Base-by-base conservation (phyloP, 2,113 vertebrate species). In the Myiozetetes cayanensis region DNA sequence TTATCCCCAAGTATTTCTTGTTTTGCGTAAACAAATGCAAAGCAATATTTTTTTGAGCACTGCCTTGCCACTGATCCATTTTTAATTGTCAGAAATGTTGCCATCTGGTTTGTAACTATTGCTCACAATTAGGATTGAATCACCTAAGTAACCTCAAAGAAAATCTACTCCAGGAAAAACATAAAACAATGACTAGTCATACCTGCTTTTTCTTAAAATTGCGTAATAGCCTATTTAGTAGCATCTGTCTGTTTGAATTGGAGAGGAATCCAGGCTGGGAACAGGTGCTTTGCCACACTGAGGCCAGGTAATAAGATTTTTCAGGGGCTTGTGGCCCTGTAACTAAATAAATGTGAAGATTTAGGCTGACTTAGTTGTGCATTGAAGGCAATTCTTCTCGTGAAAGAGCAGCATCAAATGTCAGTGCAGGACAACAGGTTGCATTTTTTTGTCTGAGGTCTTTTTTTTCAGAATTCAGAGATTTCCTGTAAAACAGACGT, bases 361-460 rank as follows among this genome's bases (percentile, higher is more conserved):
- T 62, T 12, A 33, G 46, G 65, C 31, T 56, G 23, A 1, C 10
- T 41, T 6, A 25, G 17, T 3, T 50, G 17, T 2, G 6, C 8
- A 1, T 3, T 50, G 31, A 4, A 73, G 43, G 6, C 22, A 14
- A 1, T 3, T 24, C 43, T 19, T 37, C 58, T 27, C 1, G 0
- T 14, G 47, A 9, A 17, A 2, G 1, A 4, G 41, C 28, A 58
- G 52, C 10, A 9, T 0, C 4, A 1, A 2, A 2, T 8, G 27
- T 39, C 31, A 5, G 28, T 77, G 76, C 61, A 44, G 76, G 61
- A 21, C 30, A 61, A 1, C 44, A 4, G 2, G 0, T 3, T 9
- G 47, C 14, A 4, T 14, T 27, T 27, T 27, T 39, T 11, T 35
- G 13, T 28, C 35, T 61, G 16, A 37, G 13, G 4, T 17, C 23